Evolutionary conservation across 2,797 vertebrate genomes (phyloP).

Genomic region (Oreortyx pictus): DNA sequence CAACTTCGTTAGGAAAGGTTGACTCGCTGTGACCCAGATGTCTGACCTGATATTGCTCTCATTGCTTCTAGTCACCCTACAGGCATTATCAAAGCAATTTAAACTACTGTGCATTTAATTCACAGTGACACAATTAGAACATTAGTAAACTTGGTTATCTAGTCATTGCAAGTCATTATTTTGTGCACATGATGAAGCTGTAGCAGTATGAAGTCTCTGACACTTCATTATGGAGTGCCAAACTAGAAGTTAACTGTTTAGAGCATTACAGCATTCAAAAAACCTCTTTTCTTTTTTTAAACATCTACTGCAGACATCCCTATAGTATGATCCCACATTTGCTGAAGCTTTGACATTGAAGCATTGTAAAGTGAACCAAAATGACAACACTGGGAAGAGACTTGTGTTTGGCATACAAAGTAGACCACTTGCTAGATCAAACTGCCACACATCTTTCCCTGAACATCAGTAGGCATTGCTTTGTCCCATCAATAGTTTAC

Average conservation of each 20-base stretch:
- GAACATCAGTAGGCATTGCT: conserved; percentile 46
- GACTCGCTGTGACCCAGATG: conserved; percentile 30
- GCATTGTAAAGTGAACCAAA: conserved; percentile 52
- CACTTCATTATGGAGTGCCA: background rate
- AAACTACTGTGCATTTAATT: conserved; percentile 49
- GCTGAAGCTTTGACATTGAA: conserved; percentile 52
- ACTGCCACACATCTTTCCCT: conserved; percentile 40
- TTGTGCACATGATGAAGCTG: background rate
- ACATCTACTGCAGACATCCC: background rate
- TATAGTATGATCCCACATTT: background rate
- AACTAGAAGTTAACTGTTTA: background rate
- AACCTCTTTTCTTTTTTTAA: background rate
- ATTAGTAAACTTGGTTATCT: conserved; percentile 45
- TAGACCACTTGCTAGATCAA: conserved; percentile 21
- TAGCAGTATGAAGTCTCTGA: background rate
- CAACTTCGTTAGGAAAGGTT: conserved; percentile 35
- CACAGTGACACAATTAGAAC: conserved; percentile 55
- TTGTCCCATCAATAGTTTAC: conserved; percentile 71
- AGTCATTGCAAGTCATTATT: conserved; percentile 25
- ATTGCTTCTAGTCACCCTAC: conserved; percentile 35
- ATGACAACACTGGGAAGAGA: background rate
- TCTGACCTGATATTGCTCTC: conserved; percentile 44
- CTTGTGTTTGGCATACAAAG: conserved; percentile 42
- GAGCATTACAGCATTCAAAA: background rate
- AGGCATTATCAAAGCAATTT: conserved; percentile 69